Evolutionary conservation across 2,888 invertebrate species (phyloP), one percentile per base, ranked within the genome.

Genomic region (Torymus aiolomorphi): DNA sequence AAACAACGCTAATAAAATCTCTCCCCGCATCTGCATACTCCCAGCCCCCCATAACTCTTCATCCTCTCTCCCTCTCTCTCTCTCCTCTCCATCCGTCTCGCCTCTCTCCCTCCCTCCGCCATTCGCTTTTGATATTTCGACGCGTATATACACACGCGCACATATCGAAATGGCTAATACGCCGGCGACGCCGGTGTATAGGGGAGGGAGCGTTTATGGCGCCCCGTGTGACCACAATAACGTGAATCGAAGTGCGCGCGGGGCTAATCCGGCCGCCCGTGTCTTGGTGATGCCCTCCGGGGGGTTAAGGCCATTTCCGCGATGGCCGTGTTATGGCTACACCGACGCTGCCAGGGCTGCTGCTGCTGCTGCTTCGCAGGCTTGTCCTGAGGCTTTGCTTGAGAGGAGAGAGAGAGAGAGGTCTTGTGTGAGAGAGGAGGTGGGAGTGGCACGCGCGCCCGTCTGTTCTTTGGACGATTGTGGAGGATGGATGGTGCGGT

Each of bases 101-200:
- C 65, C 49, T 13, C 49, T 12, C 51, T 18, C 49, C n/a, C 42
- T 14, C 11, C 18, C 31, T 42, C 57, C 57, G 57, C 69, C 69
- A 70, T 72, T 62, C 63, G 73, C 65, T 65, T 73, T 20, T 73
- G 63, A 63, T 65, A 73, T 63, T 71, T 71, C 71, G 71, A 24
- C 11, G 20, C 20, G 10, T 20, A 11, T n/a, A 16, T 24, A 51
- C 49, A n/a, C 16, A 59, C 11, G 49, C 8, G 10, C n/a, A 13
- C 51, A 62, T 16, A 24, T 72, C 61, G 71, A 71, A 71, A 71
- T 51, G 71, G 51, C 51, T 62, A 20, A 51, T 52, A 61, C 72
- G 16, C 8, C 12, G 13, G 13, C 57, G 18, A 0, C 8, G 63
- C 63, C n/a, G 12, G 49, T 2, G 42, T 10, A 18, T n/a, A 69